Base-by-base conservation (phyloP, 2,797 vertebrate species). In the Bucorvus abyssinicus region DNA sequence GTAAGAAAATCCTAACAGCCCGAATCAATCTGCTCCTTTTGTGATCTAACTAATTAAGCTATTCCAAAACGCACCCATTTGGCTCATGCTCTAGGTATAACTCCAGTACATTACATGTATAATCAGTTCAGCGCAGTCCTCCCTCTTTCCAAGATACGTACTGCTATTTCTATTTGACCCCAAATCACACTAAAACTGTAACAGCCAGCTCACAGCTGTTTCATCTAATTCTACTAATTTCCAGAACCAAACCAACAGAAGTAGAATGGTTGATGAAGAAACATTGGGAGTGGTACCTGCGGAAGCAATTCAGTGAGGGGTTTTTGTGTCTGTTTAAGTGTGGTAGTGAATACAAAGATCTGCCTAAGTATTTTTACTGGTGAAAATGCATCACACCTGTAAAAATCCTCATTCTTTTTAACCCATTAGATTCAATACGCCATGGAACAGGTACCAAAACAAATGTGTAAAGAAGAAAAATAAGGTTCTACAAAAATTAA, bases 21-120 rank as follows among this genome's bases (percentile, higher is more conserved):
- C n/a, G n/a, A n/a, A n/a, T n/a, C n/a, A n/a, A n/a, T n/a, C n/a
- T n/a, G n/a, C n/a, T n/a, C n/a, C n/a, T n/a, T n/a, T n/a, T n/a
- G n/a, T n/a, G n/a, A n/a, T n/a, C n/a, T n/a, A n/a, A n/a, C n/a
- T n/a, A n/a, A n/a, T n/a, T n/a, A n/a, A n/a, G n/a, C n/a, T n/a
- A n/a, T n/a, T n/a, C n/a, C n/a, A n/a, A n/a, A n/a, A n/a, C n/a
- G n/a, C n/a, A n/a, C n/a, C n/a, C n/a, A n/a, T n/a, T n/a, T 10
- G 7, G 44, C 69, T 91, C 50, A 81, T 53, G 85, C 73, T 93
- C 23, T 64, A 93, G 69, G 87, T 96, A 90, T 88, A 93, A 91
- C 79, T 86, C 67, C 22, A 63, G 27, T n/a, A 29, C 70, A 95
- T 95, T 90, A 82, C 87, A 96, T 92, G 78, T 92, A 89, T 89